Percentiles rank a stretch among this genome's conserved stretches.
These are phyloP conservation scores for Caerostris extrusa DNA, from an alignment of 1,140 invertebrate species.

Conservation along the genomic window DNA sequence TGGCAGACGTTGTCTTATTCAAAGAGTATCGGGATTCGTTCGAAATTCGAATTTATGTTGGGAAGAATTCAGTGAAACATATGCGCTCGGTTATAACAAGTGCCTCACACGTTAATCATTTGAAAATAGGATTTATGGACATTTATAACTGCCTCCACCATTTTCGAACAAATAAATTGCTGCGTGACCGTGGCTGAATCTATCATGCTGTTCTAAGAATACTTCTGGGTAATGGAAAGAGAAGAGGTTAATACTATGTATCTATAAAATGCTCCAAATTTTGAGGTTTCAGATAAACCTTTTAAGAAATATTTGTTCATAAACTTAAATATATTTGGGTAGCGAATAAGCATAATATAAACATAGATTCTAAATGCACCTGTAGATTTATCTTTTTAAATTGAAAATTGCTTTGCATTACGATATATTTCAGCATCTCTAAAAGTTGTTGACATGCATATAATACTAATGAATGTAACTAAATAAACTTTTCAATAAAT, in stretches of 20 bases:
- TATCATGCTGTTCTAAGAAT: neutral
- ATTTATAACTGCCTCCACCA: neutral
- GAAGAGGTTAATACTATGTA: neutral
- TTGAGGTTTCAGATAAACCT: no score
- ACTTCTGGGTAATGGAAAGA: neutral
- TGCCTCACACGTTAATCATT: neutral
- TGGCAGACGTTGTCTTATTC: neutral
- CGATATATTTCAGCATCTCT: no score
- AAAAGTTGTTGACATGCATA: no score
- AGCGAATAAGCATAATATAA: no score
- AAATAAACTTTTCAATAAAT: no score
- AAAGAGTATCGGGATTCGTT: neutral
- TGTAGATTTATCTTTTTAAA: no score
- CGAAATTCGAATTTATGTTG: neutral
- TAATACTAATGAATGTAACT: no score
- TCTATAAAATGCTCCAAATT: neutral
- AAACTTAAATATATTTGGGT: no score
- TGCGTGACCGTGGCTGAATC: neutral
- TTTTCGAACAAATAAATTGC: neutral
- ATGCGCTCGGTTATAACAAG: neutral
- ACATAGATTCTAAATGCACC: no score
- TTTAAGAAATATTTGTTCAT: no score
- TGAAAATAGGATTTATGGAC: neutral
- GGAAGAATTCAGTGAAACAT: neutral
- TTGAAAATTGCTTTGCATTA: no score